Percentiles rank a stretch among this genome's conserved stretches.
These are phyloP conservation scores for Yponomeuta sedellus DNA, from an alignment of 2,888 invertebrate species.

Conservation along the genomic window DNA sequence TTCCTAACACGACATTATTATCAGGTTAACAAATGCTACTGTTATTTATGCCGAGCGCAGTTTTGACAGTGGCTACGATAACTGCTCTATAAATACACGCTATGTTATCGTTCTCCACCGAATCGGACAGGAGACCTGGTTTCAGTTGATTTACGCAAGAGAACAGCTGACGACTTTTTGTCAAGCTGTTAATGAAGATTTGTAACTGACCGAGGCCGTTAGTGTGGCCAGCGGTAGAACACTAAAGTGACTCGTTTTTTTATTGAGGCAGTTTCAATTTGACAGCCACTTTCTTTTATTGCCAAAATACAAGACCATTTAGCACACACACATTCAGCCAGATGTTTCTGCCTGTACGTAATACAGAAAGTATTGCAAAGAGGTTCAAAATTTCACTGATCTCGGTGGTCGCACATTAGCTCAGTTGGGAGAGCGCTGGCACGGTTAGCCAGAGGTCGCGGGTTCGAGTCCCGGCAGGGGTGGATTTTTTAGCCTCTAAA, in stretches of 20 bases:
- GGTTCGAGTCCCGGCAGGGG: too few relatives aligned
- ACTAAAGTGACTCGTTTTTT: constrained; percentile 47
- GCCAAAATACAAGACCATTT: too few relatives aligned
- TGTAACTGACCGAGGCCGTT: constrained; percentile 53
- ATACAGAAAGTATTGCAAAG: too few relatives aligned
- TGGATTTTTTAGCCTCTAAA: too few relatives aligned
- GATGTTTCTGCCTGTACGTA: too few relatives aligned
- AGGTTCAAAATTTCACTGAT: too few relatives aligned
- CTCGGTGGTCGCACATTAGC: too few relatives aligned
- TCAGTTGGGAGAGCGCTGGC: too few relatives aligned
- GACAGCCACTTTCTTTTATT: too few relatives aligned
- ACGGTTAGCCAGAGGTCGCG: too few relatives aligned
- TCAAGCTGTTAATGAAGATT: constrained; percentile 66
- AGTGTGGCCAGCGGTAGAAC: constrained; percentile 45
- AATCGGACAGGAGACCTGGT: constrained; percentile 24
- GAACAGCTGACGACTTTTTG: constrained; percentile 57
- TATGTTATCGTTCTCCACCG: background rate
- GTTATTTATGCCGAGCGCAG: background rate
- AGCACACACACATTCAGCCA: too few relatives aligned
- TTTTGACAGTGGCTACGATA: constrained; percentile 3
- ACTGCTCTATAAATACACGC: background rate
- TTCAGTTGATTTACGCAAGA: constrained; percentile 47
- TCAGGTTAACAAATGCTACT: background rate
- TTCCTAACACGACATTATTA: background rate
- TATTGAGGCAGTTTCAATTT: constrained; percentile 25